Evolutionary conservation across 2,113 vertebrate species (phyloP).

Genomic region (Micronisus gabar): DNA sequence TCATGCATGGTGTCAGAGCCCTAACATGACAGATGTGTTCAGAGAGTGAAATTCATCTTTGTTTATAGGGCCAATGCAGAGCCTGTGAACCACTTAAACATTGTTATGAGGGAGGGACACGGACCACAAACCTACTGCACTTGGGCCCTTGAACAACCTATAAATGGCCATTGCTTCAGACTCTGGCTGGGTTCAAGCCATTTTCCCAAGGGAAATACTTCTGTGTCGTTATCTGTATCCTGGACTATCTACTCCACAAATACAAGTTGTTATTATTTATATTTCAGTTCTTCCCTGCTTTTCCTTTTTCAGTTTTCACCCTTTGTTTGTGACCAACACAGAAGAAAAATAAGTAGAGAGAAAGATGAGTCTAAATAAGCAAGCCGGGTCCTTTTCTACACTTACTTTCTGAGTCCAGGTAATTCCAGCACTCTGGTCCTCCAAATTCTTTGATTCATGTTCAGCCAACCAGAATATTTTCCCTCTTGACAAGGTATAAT

Average conservation of each 20-base stretch:
- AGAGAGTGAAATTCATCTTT: slow-evolving; percentile 31
- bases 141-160: not conserved
- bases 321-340: not conserved
- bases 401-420: not conserved
- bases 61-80: not conserved
- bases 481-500: slow-evolving; percentile 53
- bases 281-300: not conserved
- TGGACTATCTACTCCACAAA: not conserved
- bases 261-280: not conserved
- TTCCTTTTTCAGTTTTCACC: not conserved
- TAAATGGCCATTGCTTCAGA: rapidly evolving
- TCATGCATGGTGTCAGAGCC: not conserved
- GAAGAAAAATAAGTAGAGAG: not conserved
- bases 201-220: not conserved
- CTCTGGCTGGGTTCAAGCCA: rapidly evolving
- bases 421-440: slow-evolving; percentile 42
- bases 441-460: slow-evolving; percentile 38
- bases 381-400: not conserved
- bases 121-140: not conserved
- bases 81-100: slow-evolving; percentile 3
- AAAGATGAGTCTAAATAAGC: not conserved
- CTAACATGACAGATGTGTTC: slow-evolving; percentile 2
- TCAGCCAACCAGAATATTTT: slow-evolving; percentile 49
- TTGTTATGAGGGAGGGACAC: not conserved
- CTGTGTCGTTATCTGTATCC: not conserved